These are phyloP conservation scores for Ectobius pallidus DNA, from an alignment of 2,888 invertebrate species.

Conservation along the genomic window DNA sequence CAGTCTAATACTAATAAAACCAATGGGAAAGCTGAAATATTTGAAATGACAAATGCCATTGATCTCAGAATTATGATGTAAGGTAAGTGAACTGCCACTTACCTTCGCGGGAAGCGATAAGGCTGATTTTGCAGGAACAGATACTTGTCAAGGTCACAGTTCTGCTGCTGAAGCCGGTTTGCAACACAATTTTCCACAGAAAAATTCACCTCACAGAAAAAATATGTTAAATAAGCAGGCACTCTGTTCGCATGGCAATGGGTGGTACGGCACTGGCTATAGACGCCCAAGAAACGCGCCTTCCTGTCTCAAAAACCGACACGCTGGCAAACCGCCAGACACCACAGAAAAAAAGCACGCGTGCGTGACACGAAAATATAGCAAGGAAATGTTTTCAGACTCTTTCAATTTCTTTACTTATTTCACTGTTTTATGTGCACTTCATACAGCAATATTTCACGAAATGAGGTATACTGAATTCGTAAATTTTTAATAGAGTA, in stretches of 20 bases:
- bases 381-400: too few relatives aligned
- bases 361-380: neutral
- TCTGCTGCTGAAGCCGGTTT: neutral
- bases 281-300: neutral
- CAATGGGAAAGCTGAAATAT: too few relatives aligned
- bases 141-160: neutral
- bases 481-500: too few relatives aligned
- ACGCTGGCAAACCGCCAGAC: neutral
- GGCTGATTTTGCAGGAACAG: neutral
- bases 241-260: neutral
- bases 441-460: too few relatives aligned
- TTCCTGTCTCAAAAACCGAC: constrained; percentile 6
- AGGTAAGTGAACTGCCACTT: constrained; percentile 14
- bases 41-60: neutral
- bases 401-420: too few relatives aligned
- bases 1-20: too few relatives aligned
- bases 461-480: too few relatives aligned
- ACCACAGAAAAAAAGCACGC: neutral
- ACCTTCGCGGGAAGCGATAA: constrained; percentile 7
- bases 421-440: too few relatives aligned
- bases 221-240: too few relatives aligned
- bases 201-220: neutral
- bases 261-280: neutral
- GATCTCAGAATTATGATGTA: neutral
- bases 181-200: neutral